Evolutionary conservation across 2,888 invertebrate genomes (phyloP).

Genomic region (Philaethria dido): DNA sequence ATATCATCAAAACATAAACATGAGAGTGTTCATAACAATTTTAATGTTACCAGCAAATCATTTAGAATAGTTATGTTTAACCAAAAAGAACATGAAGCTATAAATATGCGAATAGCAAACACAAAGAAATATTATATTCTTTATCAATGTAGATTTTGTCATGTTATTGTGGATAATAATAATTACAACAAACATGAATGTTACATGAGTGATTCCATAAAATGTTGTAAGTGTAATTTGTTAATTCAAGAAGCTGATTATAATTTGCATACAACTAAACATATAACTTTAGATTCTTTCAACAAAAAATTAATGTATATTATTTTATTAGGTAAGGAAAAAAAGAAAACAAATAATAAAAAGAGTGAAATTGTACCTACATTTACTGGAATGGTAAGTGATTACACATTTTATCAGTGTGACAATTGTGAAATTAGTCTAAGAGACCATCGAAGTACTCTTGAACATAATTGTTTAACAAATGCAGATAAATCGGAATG

Average conservation of each 20-base stretch:
- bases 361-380: constrained; percentile 41
- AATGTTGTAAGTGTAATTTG: constrained; percentile 62
- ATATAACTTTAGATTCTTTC: constrained; percentile 55
- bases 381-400: constrained; percentile 58
- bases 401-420: constrained; percentile 66
- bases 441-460: constrained; percentile 45
- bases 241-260: constrained; percentile 53
- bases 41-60: constrained; percentile 49
- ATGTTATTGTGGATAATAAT: constrained; percentile 55
- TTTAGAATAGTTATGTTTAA: constrained; percentile 64
- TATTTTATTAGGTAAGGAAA: constrained; percentile 57
- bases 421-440: constrained; percentile 59
- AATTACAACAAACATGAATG: constrained; percentile 54
- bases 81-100: constrained; percentile 51
- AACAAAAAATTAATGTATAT: constrained; percentile 59
- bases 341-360: constrained; percentile 22
- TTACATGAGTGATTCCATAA: constrained; percentile 49
- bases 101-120: constrained; percentile 51
- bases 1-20: constrained; percentile 52
- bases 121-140: constrained; percentile 52
- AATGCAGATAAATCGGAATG: constrained; percentile 55
- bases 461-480: constrained; percentile 56
- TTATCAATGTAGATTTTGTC: constrained; percentile 67
- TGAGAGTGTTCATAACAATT: constrained; percentile 55
- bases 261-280: constrained; percentile 57